Evolutionary conservation across 2,113 vertebrate genomes (phyloP), one percentile per base, ranked within the genome.

Genomic region (Myodes glareolus): DNA sequence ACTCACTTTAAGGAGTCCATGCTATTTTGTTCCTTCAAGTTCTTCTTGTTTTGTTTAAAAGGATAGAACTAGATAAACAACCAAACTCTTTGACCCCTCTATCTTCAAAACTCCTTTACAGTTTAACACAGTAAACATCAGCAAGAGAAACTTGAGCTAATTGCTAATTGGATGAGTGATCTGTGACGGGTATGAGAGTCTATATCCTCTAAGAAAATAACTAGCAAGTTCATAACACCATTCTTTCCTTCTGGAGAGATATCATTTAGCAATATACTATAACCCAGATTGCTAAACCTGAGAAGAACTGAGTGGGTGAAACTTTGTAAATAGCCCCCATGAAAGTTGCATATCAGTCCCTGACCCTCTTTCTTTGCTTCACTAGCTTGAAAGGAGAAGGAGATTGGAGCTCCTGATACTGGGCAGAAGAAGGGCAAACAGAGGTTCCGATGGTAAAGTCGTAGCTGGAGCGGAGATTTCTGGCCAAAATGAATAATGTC

Each of bases 241-340:
- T 7, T 88, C 85, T 90, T 94, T 14, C 50, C 75, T 93, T 65
- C 67, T 85, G 7, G 27, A 76, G 42, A 92, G 80, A 80, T 70
- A 93, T 72, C 88, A 58, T 94, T 93, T 68, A 95, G 86, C 31
- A 67, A 39, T 36, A 52, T 29, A 68, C 87, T 92, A 73, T 90
- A 92, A 92, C 70, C n/a, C 10, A 89, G 63, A 78, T 82, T 89
- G 14, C 19, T 87, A 39, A 67, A 82, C 19, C 52, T 82, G 76
- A 8, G 5, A 47, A 23, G 93, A 72, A 85, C 17, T 95, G 65
- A 92, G 73, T 93, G 36, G 25, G 58, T n/a, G 67, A 45, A 4
- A 14, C 97, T 58, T 96, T 94, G 92, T 27, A 96, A 87, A 47
- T 82, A 55, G 47, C 93, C 13, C 7, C 84, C 72, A 39, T 55